Evolutionary conservation across 1,140 invertebrate species (phyloP), one percentile per base, ranked within the genome.

Genomic region (Drosophila fuyamai): DNA sequence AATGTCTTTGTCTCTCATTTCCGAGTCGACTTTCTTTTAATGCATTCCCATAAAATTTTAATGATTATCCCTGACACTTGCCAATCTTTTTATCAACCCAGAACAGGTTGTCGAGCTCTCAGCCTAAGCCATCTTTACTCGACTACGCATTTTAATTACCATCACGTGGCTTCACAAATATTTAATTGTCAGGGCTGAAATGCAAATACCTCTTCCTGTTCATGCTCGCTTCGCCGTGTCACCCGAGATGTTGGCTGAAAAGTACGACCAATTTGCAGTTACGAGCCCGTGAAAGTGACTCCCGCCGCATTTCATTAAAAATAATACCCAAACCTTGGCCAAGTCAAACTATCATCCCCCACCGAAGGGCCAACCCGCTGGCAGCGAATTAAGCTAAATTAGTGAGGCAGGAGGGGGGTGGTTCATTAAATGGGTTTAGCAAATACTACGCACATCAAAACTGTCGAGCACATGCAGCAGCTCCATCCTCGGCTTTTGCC

Each of bases 351-450:
- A 76, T 70, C 44, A 58, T 14, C 41, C 29, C 48, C n/a, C 27
- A 9, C 2, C 1, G 3, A 51, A 14, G 27, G 54, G 54, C 47
- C 70, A 65, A 76, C 79, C 83, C 72, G 65, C 79, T 50, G 76
- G 58, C 76, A 63, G 83, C 36, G 68, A 83, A 89, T 89, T 89
- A 89, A 83, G 72, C 67, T 48, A 89, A 88, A 88, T 88, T 88
- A 88, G 83, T 72, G 83, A 35, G 3, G 35, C 4, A 27, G 5
- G 48, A 5, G 14, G 27, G 46, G 38, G 55, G 36, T 7, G 55
- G 36, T 7, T 63, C 77, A 88, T 86, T 76, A 88, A 86, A 82
- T 68, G 79, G 83, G 75, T 62, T 86, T 86, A 86, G 82, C 76
- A 80, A 83, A 84, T 73, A 74, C 38, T 81, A 81, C 82, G 82